Evolutionary conservation across 2,888 invertebrate species (phyloP), one percentile per base, ranked within the genome.

Genomic region (Mycalesis mineus): DNA sequence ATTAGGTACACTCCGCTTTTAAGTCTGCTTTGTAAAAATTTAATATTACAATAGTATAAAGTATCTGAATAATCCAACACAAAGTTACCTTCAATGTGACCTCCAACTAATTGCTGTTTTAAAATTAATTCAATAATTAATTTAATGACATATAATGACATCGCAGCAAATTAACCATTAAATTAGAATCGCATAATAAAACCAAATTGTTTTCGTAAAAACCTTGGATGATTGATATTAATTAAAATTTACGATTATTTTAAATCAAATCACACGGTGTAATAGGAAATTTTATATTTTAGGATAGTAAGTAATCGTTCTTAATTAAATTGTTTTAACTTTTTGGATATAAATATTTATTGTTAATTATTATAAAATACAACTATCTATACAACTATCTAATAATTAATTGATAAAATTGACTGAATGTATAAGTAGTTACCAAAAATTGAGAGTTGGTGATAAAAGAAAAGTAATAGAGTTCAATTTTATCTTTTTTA

Each of bases 161-260:
- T 49, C 56, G 9, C 14, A 15, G 42, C 42, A 29, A 56, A 56
- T 42, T 37, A 47, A 52, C 52, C 42, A 42, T 52, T 44, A 55
- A 59, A 59, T 62, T 62, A 59, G 56, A 51, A 36, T 54, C 61
- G 61, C 58, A 39, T 42, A 54, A 47, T 59, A 58, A 58, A 56
- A 41, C 31, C 40, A 42, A 54, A 50, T 59, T 45, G 47, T 55
- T 50, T 50, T 50, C 28, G 36, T 37, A 28, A 41, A 50, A 56
- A 50, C 49, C 50, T 50, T 56, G 49, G 29, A 56, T 39, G 41
- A 33, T 49, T 47, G 31, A 45, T 44, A 22, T 50, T 50, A 50
- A 42, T 49, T 15, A 44, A 56, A n/a, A 42, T 49, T 56, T 36
- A 54, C 17, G 52, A 52, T 52, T 42, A 50, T 33, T 31, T 36